A percentile compares a stretch with the other conserved stretches of the same genome.
phyloP scores from a whole-genome alignment of 2,888 invertebrate species.

The Drosophila anomalata region DNA sequence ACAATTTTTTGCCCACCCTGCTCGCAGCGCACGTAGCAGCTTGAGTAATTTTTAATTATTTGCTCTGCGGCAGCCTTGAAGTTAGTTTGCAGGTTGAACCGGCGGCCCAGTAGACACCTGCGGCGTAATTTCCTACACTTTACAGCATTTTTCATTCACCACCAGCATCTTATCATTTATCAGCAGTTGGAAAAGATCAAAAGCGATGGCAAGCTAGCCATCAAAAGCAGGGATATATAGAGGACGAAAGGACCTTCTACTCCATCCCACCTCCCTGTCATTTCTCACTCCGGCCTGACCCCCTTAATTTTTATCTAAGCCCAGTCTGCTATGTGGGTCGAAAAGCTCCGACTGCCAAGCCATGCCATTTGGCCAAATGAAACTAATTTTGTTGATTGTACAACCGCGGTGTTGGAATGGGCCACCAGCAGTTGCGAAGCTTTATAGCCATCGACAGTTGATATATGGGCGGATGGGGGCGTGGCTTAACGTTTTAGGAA shows the following conservation, averaged over 20 bases:
- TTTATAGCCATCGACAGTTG: constrained; percentile 65
- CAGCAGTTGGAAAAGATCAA: constrained; percentile 66
- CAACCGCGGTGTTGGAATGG: constrained; percentile 30
- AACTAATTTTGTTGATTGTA: constrained; percentile 74
- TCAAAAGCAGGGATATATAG: constrained; percentile 55
- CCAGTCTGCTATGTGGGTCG: constrained; percentile 65
- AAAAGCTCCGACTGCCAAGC: constrained; percentile 44
- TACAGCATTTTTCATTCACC: constrained; percentile 38
- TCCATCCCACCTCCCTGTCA: neutral
- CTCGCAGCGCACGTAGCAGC: constrained; percentile 1
- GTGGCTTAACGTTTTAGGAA: constrained; percentile 36
- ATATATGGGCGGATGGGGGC: constrained; percentile 52
- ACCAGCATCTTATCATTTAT: constrained; percentile 67
- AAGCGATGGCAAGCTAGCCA: constrained; percentile 42
- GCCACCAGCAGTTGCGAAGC: constrained; percentile 32
- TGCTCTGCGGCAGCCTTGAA: constrained; percentile 27
- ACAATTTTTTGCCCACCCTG: constrained; percentile 2
- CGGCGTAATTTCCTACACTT: constrained; percentile 67
- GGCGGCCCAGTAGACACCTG: constrained; percentile 57
- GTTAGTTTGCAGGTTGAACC: constrained; percentile 6
- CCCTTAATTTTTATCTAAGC: constrained; percentile 47
- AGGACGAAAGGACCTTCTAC: neutral
- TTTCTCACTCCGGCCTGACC: constrained; percentile 17
- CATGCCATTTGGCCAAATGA: constrained; percentile 67
- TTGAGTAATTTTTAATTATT: constrained; percentile 40